Evolutionary conservation across 1,140 invertebrate genomes (phyloP), one percentile per base, ranked within the genome.

Genomic region (Mizuhopecten yessoensis): DNA sequence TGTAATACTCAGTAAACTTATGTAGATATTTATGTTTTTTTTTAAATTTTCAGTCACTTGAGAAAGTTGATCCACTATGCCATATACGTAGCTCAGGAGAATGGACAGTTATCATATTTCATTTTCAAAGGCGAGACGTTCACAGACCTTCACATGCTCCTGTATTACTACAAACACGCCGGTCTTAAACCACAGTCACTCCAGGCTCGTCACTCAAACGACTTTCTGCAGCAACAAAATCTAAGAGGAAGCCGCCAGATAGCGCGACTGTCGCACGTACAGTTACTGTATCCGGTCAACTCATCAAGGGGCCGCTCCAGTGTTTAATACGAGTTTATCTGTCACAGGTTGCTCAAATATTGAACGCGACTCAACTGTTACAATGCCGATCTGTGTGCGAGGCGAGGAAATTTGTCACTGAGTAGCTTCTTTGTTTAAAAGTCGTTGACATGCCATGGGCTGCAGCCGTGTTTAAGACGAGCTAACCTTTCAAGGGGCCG

Each of bases 121-220:
- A 75, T 75, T 29, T 75, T 75, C 57, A 29, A 75, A 75, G 57
- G 57, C n/a, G 57, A 75, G 57, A 75, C n/a, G n/a, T 75, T 75
- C 11, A 23, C 57, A 75, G 57, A 75, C n/a, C 57, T 75, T 3
- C 23, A 75, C 57, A 29, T 3, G 11, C 57, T 75, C 17, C n/a
- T 75, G 1, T 29, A 75, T n/a, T n/a, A 75, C n/a, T 75, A 75
- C 57, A 75, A 75, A 75, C 57, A 75, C 57, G 1, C n/a, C 11
- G 57, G 57, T 75, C 57, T 75, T 13, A 75, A 29, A 29, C 57
- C 57, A 0, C 20, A n/a, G 57, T 75, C 57, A 9, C 57, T 75
- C 23, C 57, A 75, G 57, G 57, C 23, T 5, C 5, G 57, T 17
- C 23, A 75, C 9, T 75, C 57, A 5, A 75, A 29, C 5, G n/a